Percentiles rank a stretch among this genome's conserved stretches.
phyloP scores from a whole-genome alignment of 2,888 invertebrate species.

The Pimpla rufipes region DNA sequence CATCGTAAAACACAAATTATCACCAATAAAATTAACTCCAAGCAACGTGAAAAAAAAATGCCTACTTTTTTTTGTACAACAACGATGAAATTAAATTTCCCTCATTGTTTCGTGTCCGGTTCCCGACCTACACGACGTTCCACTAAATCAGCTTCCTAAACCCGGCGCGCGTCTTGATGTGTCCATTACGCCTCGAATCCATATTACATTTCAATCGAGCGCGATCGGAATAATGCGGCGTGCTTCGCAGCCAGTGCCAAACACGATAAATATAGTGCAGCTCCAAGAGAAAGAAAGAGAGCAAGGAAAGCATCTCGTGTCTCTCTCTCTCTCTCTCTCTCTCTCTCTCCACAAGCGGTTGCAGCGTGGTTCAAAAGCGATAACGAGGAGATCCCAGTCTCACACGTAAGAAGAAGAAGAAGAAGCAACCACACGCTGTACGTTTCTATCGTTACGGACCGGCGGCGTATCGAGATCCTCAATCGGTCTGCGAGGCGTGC shows the following conservation, averaged over 20 bases:
- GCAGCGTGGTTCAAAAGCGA: no score
- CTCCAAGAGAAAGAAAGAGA: no score
- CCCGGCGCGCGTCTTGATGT: not conserved
- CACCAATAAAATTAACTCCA: no score
- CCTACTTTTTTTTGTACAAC: no score
- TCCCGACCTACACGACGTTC: no score
- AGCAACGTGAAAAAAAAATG: no score
- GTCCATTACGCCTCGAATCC: constrained; percentile 7
- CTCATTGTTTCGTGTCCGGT: no score
- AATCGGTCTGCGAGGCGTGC: constrained; percentile 43
- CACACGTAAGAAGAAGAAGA: constrained; percentile 35
- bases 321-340: no score
- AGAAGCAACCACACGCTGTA: constrained; percentile 26
- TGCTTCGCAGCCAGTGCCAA: constrained; percentile 18
- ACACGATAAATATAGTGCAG: constrained; percentile 50
- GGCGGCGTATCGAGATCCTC: constrained; percentile 57
- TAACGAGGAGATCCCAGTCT: constrained; percentile 52
- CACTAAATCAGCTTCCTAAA: not conserved
- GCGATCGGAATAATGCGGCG: not conserved
- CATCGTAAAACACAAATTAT: no score
- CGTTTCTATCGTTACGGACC: constrained; percentile 60
- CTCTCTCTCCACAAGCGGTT: no score
- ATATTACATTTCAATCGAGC: constrained; percentile 39
- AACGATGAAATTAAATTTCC: no score
- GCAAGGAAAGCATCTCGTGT: no score